Evolutionary conservation across 2,888 invertebrate genomes (phyloP), one percentile per base, ranked within the genome.

Genomic region (Drosophila rellima): DNA sequence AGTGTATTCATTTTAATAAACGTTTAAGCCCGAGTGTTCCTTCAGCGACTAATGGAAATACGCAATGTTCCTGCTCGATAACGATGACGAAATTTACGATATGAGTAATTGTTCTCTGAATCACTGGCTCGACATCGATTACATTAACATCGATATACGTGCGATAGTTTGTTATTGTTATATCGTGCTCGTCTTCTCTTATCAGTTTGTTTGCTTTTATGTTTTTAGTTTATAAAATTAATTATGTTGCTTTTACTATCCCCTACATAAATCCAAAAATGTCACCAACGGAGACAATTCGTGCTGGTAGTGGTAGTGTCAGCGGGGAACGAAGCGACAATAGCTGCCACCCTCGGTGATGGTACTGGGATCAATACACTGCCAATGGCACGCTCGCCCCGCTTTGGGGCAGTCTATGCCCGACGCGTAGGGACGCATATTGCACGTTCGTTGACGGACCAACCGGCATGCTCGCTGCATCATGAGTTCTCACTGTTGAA

Each of bases 401-500:
- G 84, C 54, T 86, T 83, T 18, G 85, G 82, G 11, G 79, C 76
- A 0, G 85, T 55, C 7, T 84, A 82, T 44, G 54, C 63, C 2
- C 78, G 62, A 1, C 83, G 82, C n/a, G 91, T 90, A 10, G 90
- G 91, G 52, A 68, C 92, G 93, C 87, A 83, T 6, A 90, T 91
- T 29, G 90, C 91, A 33, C 79, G 91, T 13, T 91, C 92, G 0
- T 54, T 92, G 11, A 91, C 92, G 0, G 92, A 92, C 71, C 92
- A 91, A 40, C 91, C 92, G 3, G 92, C 92, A 0, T 93, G 92
- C 48, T 93, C 93, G 1, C 92, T 96, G 39, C 95, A 95, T 85
- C 96, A 96, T 90, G 96, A 96, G 90, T 96, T 96, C 92, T 95
- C 96, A 1, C 91, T 96, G 37, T 93, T 96, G 51, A 96, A 96